These are phyloP conservation scores for Seriola dumerili DNA, from an alignment of 2,113 vertebrate species.

Conservation along the genomic window DNA sequence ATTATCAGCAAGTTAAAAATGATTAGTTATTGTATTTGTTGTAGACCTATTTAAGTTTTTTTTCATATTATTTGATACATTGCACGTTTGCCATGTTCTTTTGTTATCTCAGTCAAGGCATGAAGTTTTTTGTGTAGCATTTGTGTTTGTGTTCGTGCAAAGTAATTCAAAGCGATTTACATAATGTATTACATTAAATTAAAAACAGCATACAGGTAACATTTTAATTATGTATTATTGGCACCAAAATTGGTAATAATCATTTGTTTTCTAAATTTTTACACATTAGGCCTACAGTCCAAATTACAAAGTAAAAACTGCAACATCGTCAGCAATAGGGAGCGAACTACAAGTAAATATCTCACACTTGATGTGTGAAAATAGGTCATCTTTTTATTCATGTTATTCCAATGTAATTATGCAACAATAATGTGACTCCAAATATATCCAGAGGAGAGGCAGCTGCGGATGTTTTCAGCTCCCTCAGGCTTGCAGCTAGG, in stretches of 20 bases:
- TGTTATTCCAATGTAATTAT: neutral
- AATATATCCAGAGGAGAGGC: neutral
- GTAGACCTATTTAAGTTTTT: neutral
- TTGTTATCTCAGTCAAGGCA: neutral
- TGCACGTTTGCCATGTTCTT: neutral
- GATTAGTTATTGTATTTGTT: neutral
- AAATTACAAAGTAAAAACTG: neutral
- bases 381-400: neutral
- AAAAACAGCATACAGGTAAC: neutral
- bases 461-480: conserved; percentile 10
- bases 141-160: neutral
- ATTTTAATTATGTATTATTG: neutral
- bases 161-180: neutral
- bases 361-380: neutral
- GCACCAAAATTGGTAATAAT: too few relatives aligned
- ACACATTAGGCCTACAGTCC: neutral
- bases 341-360: neutral
- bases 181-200: neutral
- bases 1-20: neutral
- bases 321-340: neutral
- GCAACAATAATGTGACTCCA: neutral
- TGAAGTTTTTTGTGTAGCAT: neutral
- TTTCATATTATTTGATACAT: neutral
- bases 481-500: conserved; percentile 28
- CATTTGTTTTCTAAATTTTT: neutral